A percentile compares a stretch with the other conserved stretches of the same genome.
phyloP scores from a whole-genome alignment of 2,888 invertebrate genomes.

The Metopia argyrocephala region DNA sequence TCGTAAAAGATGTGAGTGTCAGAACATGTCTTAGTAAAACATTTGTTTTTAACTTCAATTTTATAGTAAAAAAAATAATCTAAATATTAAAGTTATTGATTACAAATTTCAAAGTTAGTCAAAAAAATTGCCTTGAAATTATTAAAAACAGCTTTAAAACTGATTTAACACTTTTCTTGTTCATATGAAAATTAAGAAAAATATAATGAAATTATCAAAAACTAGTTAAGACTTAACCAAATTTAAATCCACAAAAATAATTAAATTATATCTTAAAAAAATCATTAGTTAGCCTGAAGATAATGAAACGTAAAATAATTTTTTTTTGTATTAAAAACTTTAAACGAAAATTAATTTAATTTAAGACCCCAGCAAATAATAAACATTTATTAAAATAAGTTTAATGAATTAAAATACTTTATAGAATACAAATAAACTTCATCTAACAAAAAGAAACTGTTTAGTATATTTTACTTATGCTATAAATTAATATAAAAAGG shows the following conservation, averaged over 20 bases:
- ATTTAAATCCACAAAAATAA: neutral
- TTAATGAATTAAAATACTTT: neutral
- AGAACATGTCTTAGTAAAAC: no score
- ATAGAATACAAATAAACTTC: neutral
- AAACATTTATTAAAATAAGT: neutral
- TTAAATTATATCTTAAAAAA: neutral
- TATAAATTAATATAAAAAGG: neutral
- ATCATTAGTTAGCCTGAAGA: neutral
- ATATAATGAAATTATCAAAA: neutral
- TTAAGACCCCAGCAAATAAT: no score
- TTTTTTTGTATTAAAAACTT: neutral
- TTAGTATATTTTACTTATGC: neutral
- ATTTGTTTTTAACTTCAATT: no score
- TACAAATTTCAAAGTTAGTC: neutral
- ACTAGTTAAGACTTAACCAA: slow-evolving; percentile 5
- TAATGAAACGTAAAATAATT: neutral
- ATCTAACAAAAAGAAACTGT: neutral
- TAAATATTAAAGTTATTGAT: no score
- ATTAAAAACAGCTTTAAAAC: slow-evolving; percentile 10
- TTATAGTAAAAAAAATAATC: no score
- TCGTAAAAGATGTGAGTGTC: no score
- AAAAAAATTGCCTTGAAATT: neutral
- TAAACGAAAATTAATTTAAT: no score
- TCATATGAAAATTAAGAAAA: neutral
- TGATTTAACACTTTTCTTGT: neutral